phyloP scores from a whole-genome alignment of 1,140 invertebrate genomes.

The Spodoptera litura region DNA sequence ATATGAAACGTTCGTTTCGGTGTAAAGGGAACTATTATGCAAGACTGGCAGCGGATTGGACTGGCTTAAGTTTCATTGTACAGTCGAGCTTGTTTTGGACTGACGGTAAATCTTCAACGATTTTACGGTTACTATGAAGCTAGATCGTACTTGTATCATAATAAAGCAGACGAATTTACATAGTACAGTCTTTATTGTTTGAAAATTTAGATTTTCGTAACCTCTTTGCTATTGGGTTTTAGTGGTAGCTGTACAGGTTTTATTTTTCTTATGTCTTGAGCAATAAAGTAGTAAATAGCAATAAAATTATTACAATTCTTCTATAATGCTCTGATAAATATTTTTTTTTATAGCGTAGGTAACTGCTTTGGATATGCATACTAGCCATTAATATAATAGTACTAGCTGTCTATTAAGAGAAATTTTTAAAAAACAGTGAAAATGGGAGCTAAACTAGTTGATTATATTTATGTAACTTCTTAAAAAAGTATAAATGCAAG shows the following conservation, averaged over 20 bases:
- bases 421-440: too few relatives aligned
- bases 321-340: too few relatives aligned
- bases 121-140: constrained; percentile 54
- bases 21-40: constrained; percentile 53
- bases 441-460: too few relatives aligned
- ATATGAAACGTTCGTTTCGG: constrained; percentile 16
- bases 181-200: constrained; percentile 50
- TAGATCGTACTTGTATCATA: constrained; percentile 50
- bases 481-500: too few relatives aligned
- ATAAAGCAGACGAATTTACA: constrained; percentile 53
- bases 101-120: constrained; percentile 58
- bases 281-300: too few relatives aligned
- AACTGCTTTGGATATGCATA: too few relatives aligned
- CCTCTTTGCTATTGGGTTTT: constrained; percentile 3
- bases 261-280: constrained; percentile 2
- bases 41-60: constrained; percentile 54
- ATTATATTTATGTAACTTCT: too few relatives aligned
- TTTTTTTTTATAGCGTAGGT: too few relatives aligned
- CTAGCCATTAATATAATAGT: too few relatives aligned
- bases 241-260: neutral
- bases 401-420: too few relatives aligned
- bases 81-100: constrained; percentile 59
- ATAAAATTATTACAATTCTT: too few relatives aligned
- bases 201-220: constrained; percentile 47
- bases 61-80: constrained; percentile 60